Evolutionary conservation across 2,888 invertebrate species (phyloP).

Genomic region (Drosophila rellima): DNA sequence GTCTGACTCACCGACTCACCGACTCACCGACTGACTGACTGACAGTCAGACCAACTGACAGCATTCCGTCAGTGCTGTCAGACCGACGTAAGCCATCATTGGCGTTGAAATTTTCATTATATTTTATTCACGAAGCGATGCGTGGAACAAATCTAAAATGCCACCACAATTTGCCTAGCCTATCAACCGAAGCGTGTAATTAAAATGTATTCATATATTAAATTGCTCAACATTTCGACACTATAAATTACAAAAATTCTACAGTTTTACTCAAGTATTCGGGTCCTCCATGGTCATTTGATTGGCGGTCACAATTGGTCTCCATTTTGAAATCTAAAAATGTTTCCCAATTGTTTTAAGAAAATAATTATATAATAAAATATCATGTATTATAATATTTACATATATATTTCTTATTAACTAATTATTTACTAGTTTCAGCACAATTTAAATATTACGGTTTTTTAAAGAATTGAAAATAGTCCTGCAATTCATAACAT

Average conservation of each 20-base stretch:
- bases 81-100: slow-evolving; percentile 65
- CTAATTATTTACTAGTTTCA: too few species aligned
- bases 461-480: too few species aligned
- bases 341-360: neutral
- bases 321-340: neutral
- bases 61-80: slow-evolving; percentile 78
- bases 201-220: slow-evolving; percentile 73
- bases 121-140: slow-evolving; percentile 80
- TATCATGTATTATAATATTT: too few species aligned
- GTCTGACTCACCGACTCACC: slow-evolving; percentile 13
- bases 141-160: slow-evolving; percentile 75
- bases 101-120: slow-evolving; percentile 81
- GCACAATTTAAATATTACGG: too few species aligned
- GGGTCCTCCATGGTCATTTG: slow-evolving; percentile 4
- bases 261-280: neutral
- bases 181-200: slow-evolving; percentile 72
- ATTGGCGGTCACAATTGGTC: neutral
- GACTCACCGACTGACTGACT: slow-evolving; percentile 7
- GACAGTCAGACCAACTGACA: slow-evolving; percentile 49
- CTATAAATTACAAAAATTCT: slow-evolving; percentile 9
- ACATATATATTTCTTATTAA: too few species aligned
- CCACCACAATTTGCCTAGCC: slow-evolving; percentile 51
- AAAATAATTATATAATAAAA: neutral
- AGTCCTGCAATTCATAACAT: too few species aligned
- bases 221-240: slow-evolving; percentile 33